A percentile compares a stretch with the other conserved stretches of the same genome.
Conservation (phyloP, 2,888 invertebrate species). For the Oxyteleia sp. region DNA sequence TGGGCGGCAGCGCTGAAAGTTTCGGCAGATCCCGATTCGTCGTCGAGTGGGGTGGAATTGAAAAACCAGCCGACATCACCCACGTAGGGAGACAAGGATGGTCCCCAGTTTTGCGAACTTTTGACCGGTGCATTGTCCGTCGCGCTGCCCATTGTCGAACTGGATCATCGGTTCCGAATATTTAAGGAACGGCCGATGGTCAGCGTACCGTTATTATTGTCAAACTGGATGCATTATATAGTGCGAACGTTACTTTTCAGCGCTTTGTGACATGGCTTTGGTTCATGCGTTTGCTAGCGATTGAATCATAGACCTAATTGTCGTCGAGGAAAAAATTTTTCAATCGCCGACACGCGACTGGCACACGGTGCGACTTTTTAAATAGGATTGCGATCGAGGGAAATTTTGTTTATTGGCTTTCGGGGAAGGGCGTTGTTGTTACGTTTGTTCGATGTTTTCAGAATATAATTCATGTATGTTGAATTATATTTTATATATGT, state of each 20-base stretch:
- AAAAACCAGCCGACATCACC: constrained; percentile 75
- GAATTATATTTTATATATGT: too few species aligned
- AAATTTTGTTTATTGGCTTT: neutral
- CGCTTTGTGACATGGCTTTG: constrained; percentile 68
- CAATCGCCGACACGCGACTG: constrained; percentile 79
- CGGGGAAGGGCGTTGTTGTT: too few species aligned
- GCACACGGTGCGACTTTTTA: constrained; percentile 76
- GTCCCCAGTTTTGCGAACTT: constrained; percentile 81
- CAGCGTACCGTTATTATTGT: constrained; percentile 84
- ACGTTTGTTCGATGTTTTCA: too few species aligned
- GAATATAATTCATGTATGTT: too few species aligned
- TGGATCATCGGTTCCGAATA: constrained; percentile 85
- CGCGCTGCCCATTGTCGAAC: constrained; percentile 85
- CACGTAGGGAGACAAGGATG: constrained; percentile 75
- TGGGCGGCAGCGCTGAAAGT: constrained; percentile 43
- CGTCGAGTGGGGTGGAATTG: constrained; percentile 38
- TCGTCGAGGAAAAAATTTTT: constrained; percentile 82
- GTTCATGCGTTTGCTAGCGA: constrained; percentile 61
- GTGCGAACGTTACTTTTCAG: constrained; percentile 57
- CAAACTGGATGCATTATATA: constrained; percentile 51
- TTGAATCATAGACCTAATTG: constrained; percentile 87
- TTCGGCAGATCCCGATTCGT: too few species aligned
- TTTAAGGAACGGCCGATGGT: constrained; percentile 84
- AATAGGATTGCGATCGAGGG: constrained; percentile 24
- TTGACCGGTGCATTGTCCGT: constrained; percentile 86